A percentile compares a stretch with the other conserved stretches of the same genome.
These are phyloP conservation scores for Stercorarius parasiticus DNA, from an alignment of 2,113 vertebrate species.

Conservation along the genomic window DNA sequence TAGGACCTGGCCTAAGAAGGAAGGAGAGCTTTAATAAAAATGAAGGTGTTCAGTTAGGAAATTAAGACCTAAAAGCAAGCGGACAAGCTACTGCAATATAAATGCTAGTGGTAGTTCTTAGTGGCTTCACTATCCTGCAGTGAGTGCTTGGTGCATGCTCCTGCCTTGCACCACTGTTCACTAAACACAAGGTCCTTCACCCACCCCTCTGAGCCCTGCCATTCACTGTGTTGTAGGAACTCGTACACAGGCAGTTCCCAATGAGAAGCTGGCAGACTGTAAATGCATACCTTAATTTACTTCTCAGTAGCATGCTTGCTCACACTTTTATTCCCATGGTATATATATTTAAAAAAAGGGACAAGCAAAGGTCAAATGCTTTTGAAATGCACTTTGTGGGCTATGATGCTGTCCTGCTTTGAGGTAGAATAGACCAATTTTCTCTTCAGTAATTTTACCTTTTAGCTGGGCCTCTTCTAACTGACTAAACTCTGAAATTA, in stretches of 20 bases:
- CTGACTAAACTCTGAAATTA: no score
- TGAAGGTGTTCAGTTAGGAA: neutral
- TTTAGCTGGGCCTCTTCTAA: no score
- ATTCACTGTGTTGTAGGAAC: neutral
- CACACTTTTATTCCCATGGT: neutral
- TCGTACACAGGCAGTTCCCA: rapidly evolving
- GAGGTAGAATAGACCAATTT: no score
- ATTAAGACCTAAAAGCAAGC: neutral
- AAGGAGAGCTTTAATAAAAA: neutral
- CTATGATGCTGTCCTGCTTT: neutral
- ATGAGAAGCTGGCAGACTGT: neutral
- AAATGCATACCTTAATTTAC: neutral
- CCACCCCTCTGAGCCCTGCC: neutral
- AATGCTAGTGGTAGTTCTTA: neutral
- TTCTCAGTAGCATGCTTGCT: neutral
- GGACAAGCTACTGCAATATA: neutral
- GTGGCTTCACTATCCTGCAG: neutral
- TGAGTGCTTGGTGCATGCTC: neutral
- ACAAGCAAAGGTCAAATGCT: neutral
- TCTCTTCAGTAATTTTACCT: no score
- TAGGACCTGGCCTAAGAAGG: neutral
- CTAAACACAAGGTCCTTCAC: neutral
- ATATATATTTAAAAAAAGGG: neutral
- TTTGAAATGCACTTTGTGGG: neutral
- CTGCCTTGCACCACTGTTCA: neutral